A percentile compares a stretch with the other conserved stretches of the same genome.
Evolutionary conservation across 2,888 invertebrate species (phyloP).

Genomic region (Parochlus steinenii): DNA sequence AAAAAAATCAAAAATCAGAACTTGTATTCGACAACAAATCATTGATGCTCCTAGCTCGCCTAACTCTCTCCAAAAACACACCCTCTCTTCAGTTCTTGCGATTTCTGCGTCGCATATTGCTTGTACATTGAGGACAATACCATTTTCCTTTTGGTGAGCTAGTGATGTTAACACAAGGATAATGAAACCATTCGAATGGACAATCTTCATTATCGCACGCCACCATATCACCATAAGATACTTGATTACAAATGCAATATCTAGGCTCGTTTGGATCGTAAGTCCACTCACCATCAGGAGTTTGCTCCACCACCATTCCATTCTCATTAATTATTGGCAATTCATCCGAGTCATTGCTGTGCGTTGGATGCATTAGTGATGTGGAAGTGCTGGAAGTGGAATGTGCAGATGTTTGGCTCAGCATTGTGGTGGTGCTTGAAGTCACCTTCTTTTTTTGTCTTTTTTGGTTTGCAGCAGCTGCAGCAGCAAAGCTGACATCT

Average conservation of each 20-base stretch:
- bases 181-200: conserved; percentile 98
- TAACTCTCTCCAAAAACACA: too few species aligned
- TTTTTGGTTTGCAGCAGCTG: conserved; percentile 36
- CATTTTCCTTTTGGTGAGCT: conserved; percentile 96
- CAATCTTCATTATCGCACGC: conserved; percentile 99
- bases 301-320: conserved; percentile 26
- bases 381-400: conserved; percentile 21
- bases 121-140: conserved; percentile 93
- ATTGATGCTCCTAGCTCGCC: too few species aligned
- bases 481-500: conserved; percentile 28
- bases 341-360: conserved; percentile 17
- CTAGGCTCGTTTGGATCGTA: conserved; percentile 92
- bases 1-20: too few species aligned
- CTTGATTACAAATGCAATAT: conserved; percentile 94
- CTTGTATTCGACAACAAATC: too few species aligned
- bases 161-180: conserved; percentile 90
- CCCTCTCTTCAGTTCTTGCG: too few species aligned
- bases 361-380: conserved; percentile 20
- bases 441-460: conserved; percentile 42
- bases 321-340: conserved; percentile 20
- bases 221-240: conserved; percentile 97
- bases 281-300: conserved; percentile 65
- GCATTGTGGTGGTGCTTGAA: not conserved
- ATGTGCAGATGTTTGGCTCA: conserved; percentile 14
- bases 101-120: conserved; percentile 40